Conservation (phyloP, 2,888 invertebrate genomes). For the Girardia tigrina region DNA sequence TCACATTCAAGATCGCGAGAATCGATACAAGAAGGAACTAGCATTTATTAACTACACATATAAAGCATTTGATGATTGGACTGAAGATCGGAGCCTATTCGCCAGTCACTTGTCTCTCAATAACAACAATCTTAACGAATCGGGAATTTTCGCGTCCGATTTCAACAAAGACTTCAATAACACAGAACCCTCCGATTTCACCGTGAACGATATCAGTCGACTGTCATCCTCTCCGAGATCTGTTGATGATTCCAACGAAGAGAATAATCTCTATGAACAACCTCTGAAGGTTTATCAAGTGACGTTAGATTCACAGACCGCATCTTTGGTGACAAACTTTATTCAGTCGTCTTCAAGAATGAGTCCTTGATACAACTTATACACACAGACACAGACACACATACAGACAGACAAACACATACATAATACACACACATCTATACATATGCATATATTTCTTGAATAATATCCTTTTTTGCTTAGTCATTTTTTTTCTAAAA, state of each 20-base stretch:
- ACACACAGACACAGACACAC: too few relatives aligned
- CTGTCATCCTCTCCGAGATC: conserved; percentile 3
- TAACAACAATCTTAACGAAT: background rate
- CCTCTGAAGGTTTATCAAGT: background rate
- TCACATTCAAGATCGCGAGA: conserved; percentile 23
- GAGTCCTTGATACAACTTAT: conserved; percentile 23
- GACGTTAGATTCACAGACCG: background rate
- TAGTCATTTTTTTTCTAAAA: too few relatives aligned
- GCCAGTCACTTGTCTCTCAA: background rate
- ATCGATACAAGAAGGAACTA: conserved; percentile 66
- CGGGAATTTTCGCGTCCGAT: background rate
- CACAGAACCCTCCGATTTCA: background rate
- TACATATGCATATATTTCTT: too few relatives aligned
- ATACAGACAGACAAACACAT: too few relatives aligned
- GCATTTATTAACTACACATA: conserved; percentile 99
- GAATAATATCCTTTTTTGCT: conserved; percentile 18
- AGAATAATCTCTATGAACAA: conserved; percentile 23
- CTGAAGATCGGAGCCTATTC: background rate
- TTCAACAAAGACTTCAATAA: background rate
- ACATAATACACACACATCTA: too few relatives aligned
- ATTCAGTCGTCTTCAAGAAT: background rate
- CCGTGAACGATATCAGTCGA: background rate
- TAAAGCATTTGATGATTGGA: conserved; percentile 70
- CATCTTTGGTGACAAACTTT: background rate
- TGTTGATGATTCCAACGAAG: conserved; percentile 20